Percentiles rank a stretch among this genome's conserved stretches.
phyloP scores from a whole-genome alignment of 2,113 vertebrate genomes.

The Nibea albiflora region DNA sequence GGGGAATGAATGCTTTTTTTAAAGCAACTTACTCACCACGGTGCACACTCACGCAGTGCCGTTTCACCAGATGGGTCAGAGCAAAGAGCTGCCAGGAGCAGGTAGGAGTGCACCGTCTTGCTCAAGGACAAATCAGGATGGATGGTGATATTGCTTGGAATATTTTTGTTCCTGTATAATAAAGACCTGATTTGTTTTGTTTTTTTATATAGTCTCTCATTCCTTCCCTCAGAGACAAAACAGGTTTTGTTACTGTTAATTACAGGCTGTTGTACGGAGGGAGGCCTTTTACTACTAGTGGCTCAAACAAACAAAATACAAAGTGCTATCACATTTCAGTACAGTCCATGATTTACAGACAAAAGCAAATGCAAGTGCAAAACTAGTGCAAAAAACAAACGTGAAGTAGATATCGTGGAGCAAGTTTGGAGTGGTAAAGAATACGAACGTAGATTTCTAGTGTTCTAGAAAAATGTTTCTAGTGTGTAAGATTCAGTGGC shows the following conservation, averaged over 20 bases:
- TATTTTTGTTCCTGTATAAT: constrained; percentile 37
- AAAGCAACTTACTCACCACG: constrained; percentile 13
- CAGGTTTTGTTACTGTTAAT: constrained; percentile 53
- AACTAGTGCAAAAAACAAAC: neutral
- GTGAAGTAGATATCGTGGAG: neutral
- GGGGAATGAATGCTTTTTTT: constrained; percentile 6
- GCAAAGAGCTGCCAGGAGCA: constrained; percentile 41
- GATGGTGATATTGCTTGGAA: constrained; percentile 27
- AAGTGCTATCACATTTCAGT: neutral
- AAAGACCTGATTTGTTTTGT: constrained; percentile 46
- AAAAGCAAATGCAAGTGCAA: neutral
- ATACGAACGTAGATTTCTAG: neutral
- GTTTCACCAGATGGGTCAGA: constrained; percentile 48
- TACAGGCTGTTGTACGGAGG: constrained; percentile 11
- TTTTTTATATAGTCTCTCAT: constrained; percentile 31
- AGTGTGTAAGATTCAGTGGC: too few relatives aligned
- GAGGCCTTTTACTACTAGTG: neutral
- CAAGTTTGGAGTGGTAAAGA: neutral
- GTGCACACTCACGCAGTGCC: neutral
- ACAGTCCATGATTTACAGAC: too few relatives aligned
- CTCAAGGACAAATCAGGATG: constrained; percentile 57
- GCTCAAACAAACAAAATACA: neutral
- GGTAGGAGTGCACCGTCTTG: constrained; percentile 46
- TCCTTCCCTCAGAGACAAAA: constrained; percentile 39
- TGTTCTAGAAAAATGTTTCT: too few relatives aligned